Evolutionary conservation across 2,888 invertebrate species (phyloP).

Genomic region (Watsonalla binaria): DNA sequence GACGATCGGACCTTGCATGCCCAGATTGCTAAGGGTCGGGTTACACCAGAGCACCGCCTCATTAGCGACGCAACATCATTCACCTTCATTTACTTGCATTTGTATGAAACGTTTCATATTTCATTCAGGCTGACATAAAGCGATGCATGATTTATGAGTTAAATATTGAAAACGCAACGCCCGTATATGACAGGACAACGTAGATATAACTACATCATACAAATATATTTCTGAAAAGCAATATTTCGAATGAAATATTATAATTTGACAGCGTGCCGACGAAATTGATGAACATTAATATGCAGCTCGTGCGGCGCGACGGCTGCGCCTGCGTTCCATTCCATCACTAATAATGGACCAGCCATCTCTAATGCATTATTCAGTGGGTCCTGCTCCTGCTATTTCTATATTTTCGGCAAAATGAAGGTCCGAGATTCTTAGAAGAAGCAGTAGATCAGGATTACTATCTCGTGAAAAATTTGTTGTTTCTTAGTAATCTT

Average conservation of each 20-base stretch:
- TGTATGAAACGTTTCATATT: slow-evolving; percentile 24
- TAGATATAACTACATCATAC: slow-evolving; percentile 32
- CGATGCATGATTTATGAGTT: slow-evolving; percentile 11
- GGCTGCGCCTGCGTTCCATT: slow-evolving; percentile 52
- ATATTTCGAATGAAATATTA: slow-evolving; percentile 51
- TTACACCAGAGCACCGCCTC: slow-evolving; percentile 57
- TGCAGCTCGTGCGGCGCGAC: slow-evolving; percentile 68
- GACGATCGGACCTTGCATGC: slow-evolving; percentile 14
- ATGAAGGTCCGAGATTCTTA: slow-evolving; percentile 14
- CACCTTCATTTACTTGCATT: slow-evolving; percentile 27
- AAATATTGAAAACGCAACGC: slow-evolving; percentile 27
- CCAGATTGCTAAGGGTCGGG: slow-evolving; percentile 35
- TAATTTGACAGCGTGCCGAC: slow-evolving; percentile 49
- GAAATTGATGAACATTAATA: slow-evolving; percentile 60
- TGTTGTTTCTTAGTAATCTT: neutral
- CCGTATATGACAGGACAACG: slow-evolving; percentile 23
- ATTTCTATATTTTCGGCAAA: slow-evolving; percentile 50
- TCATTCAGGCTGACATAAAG: slow-evolving; percentile 12
- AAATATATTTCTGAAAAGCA: slow-evolving; percentile 48
- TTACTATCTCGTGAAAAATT: neutral
- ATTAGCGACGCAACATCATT: slow-evolving; percentile 55
- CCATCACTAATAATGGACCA: slow-evolving; percentile 62
- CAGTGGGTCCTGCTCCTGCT: slow-evolving; percentile 54
- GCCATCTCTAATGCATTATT: slow-evolving; percentile 63
- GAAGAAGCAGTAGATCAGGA: slow-evolving; percentile 7